A percentile compares a stretch with the other conserved stretches of the same genome.
Conservation (phyloP, 1,140 invertebrate genomes). For the Tetramorium alpestre region DNA sequence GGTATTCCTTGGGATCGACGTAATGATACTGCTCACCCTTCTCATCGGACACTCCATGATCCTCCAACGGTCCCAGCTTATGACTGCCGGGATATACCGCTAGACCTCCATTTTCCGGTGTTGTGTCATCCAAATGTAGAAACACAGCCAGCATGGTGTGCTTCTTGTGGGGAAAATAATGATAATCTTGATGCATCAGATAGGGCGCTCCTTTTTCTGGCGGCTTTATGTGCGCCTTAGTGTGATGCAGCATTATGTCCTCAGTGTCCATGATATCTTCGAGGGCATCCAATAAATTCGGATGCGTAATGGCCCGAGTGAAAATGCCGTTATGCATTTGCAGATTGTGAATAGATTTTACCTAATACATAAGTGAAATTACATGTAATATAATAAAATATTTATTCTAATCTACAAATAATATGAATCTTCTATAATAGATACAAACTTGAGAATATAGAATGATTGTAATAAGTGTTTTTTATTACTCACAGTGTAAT, state of each 20-base stretch:
- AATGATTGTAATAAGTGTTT: neutral
- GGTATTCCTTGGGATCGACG: constrained; percentile 86
- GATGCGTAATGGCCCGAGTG: constrained; percentile 85
- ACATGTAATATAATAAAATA: neutral
- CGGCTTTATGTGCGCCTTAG: constrained; percentile 88
- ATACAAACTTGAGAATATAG: neutral
- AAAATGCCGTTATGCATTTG: constrained; percentile 88
- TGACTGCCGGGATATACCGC: constrained; percentile 89
- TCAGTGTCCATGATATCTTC: constrained; percentile 87
- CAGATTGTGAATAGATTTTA: constrained; percentile 87
- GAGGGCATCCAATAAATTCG: constrained; percentile 86
- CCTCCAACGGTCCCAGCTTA: constrained; percentile 87
- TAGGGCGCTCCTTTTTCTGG: constrained; percentile 88
- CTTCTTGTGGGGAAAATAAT: constrained; percentile 88
- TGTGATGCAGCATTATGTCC: constrained; percentile 88
- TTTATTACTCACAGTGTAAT: constrained; percentile 80
- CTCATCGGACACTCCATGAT: constrained; percentile 82
- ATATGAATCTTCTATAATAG: neutral
- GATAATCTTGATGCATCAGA: constrained; percentile 89
- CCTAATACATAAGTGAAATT: constrained; percentile 74
- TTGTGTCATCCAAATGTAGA: constrained; percentile 87
- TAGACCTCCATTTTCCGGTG: constrained; percentile 88
- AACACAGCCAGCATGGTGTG: constrained; percentile 88
- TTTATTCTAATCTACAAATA: neutral
- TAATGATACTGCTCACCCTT: constrained; percentile 85